Base-by-base conservation (phyloP, 1,140 invertebrate species). In the Lepidostoma basale region DNA sequence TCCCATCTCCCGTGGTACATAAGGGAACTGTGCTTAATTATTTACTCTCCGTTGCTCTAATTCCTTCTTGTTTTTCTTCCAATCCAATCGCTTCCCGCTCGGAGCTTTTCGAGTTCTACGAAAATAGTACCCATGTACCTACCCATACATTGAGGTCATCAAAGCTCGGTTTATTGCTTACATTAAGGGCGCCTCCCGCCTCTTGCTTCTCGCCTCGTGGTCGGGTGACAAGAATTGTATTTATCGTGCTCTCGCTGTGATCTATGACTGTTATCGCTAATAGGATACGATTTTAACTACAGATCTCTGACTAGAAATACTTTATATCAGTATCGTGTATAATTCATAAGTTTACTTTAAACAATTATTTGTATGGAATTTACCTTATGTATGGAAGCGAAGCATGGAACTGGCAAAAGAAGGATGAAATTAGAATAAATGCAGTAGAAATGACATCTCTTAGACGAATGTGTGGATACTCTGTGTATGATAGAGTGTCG, bases 91-190 rank as follows among this genome's bases (percentile, higher is more conserved):
- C n/a, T 18, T 14, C n/a, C 52, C 16, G 25, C 3, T 56, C 9
- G 52, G 33, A 30, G 52, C 54, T 10, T 20, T 40, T 33, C 18
- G 30, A 59, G 20, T 59, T 59, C 6, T 59, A 36, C 59, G 26
- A 40, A 45, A 62, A 62, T 62, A 62, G 59, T 62, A 28, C 59
- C 30, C n/a, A n/a, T n/a, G n/a, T n/a, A n/a, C n/a, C n/a, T n/a
- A n/a, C n/a, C n/a, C n/a, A 12, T 54, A 54, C 54, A 59, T 59
- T 59, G 36, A 59, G 54, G 54, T 59, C 54, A 33, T 40, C 54
- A 39, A n/a, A 18, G 25, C 39, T 3, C 59, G 39, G 12, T 45
- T 45, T 62, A 62, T 45, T 44, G 59, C 59, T 62, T 44, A 44
- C 23, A 62, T 62, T 62, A 62, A 45, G 59, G 59, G 42, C 59